Conservation (phyloP, 2,113 vertebrate species). For the Gulo gulo region DNA sequence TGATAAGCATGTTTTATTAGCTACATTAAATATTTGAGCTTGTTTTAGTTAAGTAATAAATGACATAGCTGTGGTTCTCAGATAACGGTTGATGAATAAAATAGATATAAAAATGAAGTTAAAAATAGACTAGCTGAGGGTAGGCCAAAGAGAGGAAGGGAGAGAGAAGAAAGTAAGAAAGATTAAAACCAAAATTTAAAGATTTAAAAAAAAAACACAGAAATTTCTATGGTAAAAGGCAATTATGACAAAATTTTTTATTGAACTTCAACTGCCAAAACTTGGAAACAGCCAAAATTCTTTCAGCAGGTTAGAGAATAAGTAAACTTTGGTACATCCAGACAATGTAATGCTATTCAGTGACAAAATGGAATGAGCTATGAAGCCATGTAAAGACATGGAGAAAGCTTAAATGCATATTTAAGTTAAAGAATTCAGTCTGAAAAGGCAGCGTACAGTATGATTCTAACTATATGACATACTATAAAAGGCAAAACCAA, state of each 20-base stretch:
- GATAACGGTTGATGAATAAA: background rate
- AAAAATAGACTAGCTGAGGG: background rate
- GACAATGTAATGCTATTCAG: background rate
- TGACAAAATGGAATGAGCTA: background rate
- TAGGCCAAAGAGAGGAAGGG: background rate
- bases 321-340: background rate
- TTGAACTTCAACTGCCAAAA: background rate
- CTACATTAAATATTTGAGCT: background rate
- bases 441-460: background rate
- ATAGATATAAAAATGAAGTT: constrained; percentile 19
- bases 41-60: constrained; percentile 15
- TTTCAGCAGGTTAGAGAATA: background rate
- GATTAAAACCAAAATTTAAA: background rate
- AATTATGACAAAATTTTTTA: background rate
- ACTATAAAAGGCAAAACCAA: background rate
- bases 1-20: background rate
- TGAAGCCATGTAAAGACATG: background rate
- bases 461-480: constrained; percentile 14
- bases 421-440: background rate
- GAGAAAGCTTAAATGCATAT: background rate
- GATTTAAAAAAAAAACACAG: background rate
- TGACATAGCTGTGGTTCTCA: background rate
- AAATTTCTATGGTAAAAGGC: background rate
- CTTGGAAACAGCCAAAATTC: background rate
- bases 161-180: background rate